Percentiles rank a stretch among this genome's conserved stretches.
Evolutionary conservation across 2,888 invertebrate genomes (phyloP).

Genomic region (Andrena minutula): DNA sequence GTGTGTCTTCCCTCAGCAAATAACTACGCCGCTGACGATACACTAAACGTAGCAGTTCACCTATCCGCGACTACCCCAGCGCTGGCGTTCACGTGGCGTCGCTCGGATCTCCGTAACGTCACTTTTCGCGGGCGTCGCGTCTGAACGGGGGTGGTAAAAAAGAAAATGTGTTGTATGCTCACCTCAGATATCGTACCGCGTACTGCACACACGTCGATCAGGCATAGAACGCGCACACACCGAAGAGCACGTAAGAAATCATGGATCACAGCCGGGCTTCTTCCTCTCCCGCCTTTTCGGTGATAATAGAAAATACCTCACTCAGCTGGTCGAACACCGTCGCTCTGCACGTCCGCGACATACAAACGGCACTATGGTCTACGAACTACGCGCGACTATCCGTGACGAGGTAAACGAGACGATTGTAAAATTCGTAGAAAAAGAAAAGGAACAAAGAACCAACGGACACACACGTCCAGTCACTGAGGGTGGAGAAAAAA

Average conservation of each 20-base stretch:
- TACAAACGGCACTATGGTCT: conserved; percentile 33
- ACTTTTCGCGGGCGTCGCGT: conserved; percentile 12
- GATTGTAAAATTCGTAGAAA: background rate
- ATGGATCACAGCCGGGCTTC: conserved; percentile 65
- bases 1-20: background rate
- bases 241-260: conserved; percentile 68
- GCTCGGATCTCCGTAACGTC: conserved; percentile 28
- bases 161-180: conserved; percentile 45
- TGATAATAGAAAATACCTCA: conserved; percentile 34
- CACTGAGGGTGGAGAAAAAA: conserved; percentile 13
- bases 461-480: conserved; percentile 46
- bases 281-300: conserved; percentile 52
- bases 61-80: background rate
- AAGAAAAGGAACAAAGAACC: conserved; percentile 7
- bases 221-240: conserved; percentile 70
- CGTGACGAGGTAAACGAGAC: background rate
- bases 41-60: background rate
- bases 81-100: conserved; percentile 52
- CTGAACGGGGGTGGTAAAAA: background rate
- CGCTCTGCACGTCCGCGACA: conserved; percentile 14
- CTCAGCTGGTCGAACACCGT: conserved; percentile 40
- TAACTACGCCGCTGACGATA: background rate
- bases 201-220: conserved; percentile 53
- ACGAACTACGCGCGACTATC: conserved; percentile 16
- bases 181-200: conserved; percentile 59